Percentiles rank a stretch among this genome's conserved stretches.
Evolutionary conservation across 2,113 vertebrate genomes (phyloP).

Genomic region (Thunnus thynnus): DNA sequence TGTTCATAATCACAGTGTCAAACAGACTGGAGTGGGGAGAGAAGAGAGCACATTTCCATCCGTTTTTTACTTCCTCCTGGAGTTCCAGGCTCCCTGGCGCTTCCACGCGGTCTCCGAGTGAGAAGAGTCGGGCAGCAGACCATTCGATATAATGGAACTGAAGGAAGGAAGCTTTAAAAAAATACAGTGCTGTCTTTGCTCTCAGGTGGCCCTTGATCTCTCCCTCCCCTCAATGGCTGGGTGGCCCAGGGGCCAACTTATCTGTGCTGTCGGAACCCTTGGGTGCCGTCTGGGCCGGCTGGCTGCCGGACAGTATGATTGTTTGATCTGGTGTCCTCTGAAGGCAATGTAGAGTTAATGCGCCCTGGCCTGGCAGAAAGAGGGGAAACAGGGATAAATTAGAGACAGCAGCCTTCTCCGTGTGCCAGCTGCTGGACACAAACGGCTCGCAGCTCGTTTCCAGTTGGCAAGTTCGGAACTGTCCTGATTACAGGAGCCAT

Average conservation of each 20-base stretch:
- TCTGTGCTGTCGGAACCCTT: conserved; percentile 97
- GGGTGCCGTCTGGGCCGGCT: conserved; percentile 92
- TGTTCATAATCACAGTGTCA: conserved; percentile 86
- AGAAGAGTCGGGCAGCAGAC: conserved; percentile 35
- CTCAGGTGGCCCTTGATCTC: conserved; percentile 38
- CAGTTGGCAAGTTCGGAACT: conserved; percentile 1
- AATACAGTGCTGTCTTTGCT: conserved; percentile 60
- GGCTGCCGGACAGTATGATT: conserved; percentile 94
- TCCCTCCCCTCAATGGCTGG: conserved; percentile 46
- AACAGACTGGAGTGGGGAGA: conserved; percentile 56
- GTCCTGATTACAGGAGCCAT: conserved; percentile 6
- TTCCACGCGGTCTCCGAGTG: conserved; percentile 33
- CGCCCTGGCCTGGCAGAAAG: conserved; percentile 86
- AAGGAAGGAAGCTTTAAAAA: conserved; percentile 54
- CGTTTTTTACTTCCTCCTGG: conserved; percentile 44
- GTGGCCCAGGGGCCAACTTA: conserved; percentile 81
- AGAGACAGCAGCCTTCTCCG: conserved; percentile 2
- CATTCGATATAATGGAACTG: conserved; percentile 46
- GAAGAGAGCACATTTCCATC: conserved; percentile 43
- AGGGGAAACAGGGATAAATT: conserved; percentile 23
- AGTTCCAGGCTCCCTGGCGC: conserved; percentile 35
- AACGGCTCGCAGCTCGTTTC: conserved; percentile 3
- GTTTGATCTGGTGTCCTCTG: conserved; percentile 91
- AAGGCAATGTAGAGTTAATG: conserved; percentile 87
- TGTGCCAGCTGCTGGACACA: conserved; percentile 1